Evolutionary conservation across 2,113 vertebrate genomes (phyloP), one percentile per base, ranked within the genome.

Genomic region (Mus musculus): DNA sequence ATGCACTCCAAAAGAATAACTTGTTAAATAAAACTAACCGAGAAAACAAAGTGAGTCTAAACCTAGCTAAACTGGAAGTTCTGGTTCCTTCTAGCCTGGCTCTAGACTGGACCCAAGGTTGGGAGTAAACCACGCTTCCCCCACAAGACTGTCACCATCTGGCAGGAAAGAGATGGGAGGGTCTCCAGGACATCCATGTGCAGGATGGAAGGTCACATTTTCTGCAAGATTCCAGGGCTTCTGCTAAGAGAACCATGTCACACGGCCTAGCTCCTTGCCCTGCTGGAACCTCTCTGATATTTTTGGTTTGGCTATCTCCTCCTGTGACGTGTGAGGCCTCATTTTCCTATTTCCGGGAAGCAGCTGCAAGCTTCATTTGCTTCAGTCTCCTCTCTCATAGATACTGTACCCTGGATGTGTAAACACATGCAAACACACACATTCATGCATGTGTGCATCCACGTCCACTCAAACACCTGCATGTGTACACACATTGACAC

Each of bases 1-100:
- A 77, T 67, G 49, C 61, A 88, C 22, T 42, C 12, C 4, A 61
- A 59, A 7, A 0, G 1, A 28, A 22, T 73, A 20, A 65, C 46
- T 61, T 20, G 52, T 88, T 92, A 36, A 61, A 61, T 39, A 69
- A 89, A 91, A 93, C 9, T 24, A 96, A 39, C 88, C 82, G 20
- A 20, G 88, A 80, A 88, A 92, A 65, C 77, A 84, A 93, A 59
- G 84, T 28, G 17, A 65, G 69, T 78, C 61, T 28, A n/a, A 11
- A 16, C 5, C 4, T 69, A 36, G 33, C 82, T 42, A 20, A 9
- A 6, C 13, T 0, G 0, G 8, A 26, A 20, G 39, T 7, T 42
- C 33, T 3, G n/a, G 10, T n/a, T 54, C 11, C 54, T 59, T 72
- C 3, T 0, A 7, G 39, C 17, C 65, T 3, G 61, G 89, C 69